These are phyloP conservation scores for Portevinia maculata DNA, from an alignment of 2,888 invertebrate species.

Conservation along the genomic window DNA sequence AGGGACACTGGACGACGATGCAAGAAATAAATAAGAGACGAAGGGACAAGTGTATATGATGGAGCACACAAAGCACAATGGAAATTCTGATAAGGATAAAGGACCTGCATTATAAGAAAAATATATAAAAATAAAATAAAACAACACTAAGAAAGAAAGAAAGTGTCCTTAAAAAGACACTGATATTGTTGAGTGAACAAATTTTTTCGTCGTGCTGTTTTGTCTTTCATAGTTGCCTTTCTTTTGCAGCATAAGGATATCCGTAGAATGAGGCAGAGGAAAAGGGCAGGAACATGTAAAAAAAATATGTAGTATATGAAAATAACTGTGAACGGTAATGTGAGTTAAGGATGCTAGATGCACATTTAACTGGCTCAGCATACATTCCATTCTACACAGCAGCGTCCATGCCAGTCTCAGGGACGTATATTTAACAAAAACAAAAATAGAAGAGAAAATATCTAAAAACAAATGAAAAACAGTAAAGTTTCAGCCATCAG, in stretches of 20 bases:
- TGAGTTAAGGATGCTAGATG: constrained; percentile 68
- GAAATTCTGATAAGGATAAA: constrained; percentile 71
- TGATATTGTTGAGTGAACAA: constrained; percentile 60
- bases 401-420: constrained; percentile 34
- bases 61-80: constrained; percentile 60
- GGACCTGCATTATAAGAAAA: constrained; percentile 65
- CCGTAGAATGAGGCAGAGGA: constrained; percentile 64
- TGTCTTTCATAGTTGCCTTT: constrained; percentile 49
- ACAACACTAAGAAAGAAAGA: constrained; percentile 37
- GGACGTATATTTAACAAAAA: constrained; percentile 28
- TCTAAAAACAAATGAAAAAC: constrained; percentile 61
- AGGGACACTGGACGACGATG: constrained; percentile 52
- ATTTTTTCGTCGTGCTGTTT: constrained; percentile 15
- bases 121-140: constrained; percentile 53
- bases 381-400: constrained; percentile 35
- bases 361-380: constrained; percentile 72
- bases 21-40: constrained; percentile 52
- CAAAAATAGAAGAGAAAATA: constrained; percentile 36
- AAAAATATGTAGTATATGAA: constrained; percentile 19
- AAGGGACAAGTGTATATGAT: constrained; percentile 65
- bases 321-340: constrained; percentile 68
- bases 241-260: constrained; percentile 66
- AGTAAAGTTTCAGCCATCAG: constrained; percentile 53
- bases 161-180: constrained; percentile 58
- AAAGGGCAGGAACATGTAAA: constrained; percentile 41